Conservation (phyloP, 2,888 invertebrate species). For the Colostygia pectinataria region DNA sequence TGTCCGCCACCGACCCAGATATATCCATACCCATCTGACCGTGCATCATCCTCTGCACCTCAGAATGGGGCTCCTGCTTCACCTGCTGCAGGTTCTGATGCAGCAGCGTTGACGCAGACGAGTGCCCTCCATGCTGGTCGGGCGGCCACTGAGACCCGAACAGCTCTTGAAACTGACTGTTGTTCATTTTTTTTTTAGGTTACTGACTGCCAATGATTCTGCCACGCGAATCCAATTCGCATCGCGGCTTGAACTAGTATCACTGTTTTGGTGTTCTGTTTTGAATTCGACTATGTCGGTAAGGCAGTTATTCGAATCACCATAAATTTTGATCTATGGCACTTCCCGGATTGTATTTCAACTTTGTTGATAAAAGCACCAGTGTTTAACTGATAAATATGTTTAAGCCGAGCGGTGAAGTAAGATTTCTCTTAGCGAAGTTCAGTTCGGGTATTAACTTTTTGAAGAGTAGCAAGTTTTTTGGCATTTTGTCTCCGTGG, state of each 20-base stretch:
- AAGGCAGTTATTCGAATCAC: constrained; percentile 66
- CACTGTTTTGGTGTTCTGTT: constrained; percentile 52
- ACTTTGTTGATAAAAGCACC: constrained; percentile 64
- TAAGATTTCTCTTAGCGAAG: constrained; percentile 77
- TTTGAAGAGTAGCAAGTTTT: constrained; percentile 76
- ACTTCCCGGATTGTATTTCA: constrained; percentile 57
- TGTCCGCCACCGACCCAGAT: constrained; percentile 80
- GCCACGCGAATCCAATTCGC: constrained; percentile 72
- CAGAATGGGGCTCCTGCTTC: constrained; percentile 67
- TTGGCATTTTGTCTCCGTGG: constrained; percentile 81
- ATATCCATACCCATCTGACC: constrained; percentile 71
- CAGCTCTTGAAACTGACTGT: constrained; percentile 75
- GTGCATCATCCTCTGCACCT: constrained; percentile 56
- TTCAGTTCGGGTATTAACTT: constrained; percentile 78
- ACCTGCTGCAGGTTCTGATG: constrained; percentile 56
- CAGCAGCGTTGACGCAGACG: constrained; percentile 74
- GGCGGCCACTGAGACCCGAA: constrained; percentile 81
- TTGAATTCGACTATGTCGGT: constrained; percentile 71
- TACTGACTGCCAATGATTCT: constrained; percentile 58
- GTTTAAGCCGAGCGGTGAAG: constrained; percentile 68
- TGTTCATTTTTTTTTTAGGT: constrained; percentile 68
- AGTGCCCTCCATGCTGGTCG: constrained; percentile 75
- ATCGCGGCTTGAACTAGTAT: constrained; percentile 64
- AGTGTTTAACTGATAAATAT: constrained; percentile 73
- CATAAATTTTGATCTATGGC: constrained; percentile 71